phyloP scores from a whole-genome alignment of 2,113 vertebrate genomes.

The Corythornis madagascariensis region DNA sequence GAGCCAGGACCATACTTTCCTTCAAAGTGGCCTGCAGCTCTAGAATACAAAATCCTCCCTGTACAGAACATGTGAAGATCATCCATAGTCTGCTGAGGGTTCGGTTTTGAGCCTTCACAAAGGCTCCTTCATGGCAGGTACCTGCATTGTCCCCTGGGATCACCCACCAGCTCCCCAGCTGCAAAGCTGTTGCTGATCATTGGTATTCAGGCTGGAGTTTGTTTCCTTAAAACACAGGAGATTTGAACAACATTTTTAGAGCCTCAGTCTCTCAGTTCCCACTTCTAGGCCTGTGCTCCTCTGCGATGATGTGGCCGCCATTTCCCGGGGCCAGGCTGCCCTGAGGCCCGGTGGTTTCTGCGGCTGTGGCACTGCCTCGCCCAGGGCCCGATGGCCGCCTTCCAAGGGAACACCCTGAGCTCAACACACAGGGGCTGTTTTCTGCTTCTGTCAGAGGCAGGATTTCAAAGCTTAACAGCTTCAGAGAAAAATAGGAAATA shows the following conservation, averaged over 20 bases:
- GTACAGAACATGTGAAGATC: neutral
- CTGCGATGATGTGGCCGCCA: rapidly evolving
- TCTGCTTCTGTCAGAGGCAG: neutral
- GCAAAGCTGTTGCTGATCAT: neutral
- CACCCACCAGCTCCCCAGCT: rapidly evolving
- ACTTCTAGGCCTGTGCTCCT: neutral
- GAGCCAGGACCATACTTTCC: neutral
- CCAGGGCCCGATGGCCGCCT: rapidly evolving
- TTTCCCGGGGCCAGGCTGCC: neutral
- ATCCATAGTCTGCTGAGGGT: rapidly evolving
- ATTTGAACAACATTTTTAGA: neutral
- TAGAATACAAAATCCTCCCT: neutral
- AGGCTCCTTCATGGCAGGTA: neutral
- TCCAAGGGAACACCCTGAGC: rapidly evolving
- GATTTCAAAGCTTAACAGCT: neutral
- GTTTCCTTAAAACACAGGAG: neutral
- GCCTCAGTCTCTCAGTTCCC: too few species aligned
- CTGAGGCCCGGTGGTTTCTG: rapidly evolving
- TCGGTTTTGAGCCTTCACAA: neutral
- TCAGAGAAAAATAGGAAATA: neutral
- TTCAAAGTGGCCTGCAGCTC: neutral
- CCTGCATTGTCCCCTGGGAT: neutral
- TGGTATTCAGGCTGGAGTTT: neutral
- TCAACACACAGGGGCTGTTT: rapidly evolving
- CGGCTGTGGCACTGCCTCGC: rapidly evolving